phyloP scores from a whole-genome alignment of 2,113 vertebrate genomes.

The Pseudorhombus dupliciocellatus region DNA sequence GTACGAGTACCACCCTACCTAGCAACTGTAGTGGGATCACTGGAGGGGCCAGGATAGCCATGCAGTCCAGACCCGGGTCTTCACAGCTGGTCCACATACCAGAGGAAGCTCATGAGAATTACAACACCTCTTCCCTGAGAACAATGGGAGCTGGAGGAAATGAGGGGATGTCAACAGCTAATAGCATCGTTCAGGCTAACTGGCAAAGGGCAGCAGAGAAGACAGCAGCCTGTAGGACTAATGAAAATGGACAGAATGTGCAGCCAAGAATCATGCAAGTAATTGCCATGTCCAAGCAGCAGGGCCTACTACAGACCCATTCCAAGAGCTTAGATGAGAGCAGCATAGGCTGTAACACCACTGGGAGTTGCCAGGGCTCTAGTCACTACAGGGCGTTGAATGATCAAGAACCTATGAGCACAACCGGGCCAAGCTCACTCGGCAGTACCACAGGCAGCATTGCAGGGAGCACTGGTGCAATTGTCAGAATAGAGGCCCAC shows the following conservation, averaged over 20 bases:
- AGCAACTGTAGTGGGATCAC: constrained; percentile 89
- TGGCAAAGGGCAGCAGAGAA: constrained; percentile 95
- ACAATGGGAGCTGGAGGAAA: constrained; percentile 54
- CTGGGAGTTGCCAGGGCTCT: constrained; percentile 86
- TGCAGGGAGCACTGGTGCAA: constrained; percentile 79
- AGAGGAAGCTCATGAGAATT: constrained; percentile 92
- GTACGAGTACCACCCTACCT: constrained; percentile 85
- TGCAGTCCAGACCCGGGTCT: constrained; percentile 94
- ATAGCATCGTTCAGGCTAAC: constrained; percentile 82
- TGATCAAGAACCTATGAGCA: constrained; percentile 85
- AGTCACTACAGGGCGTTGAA: constrained; percentile 87
- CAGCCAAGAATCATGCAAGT: constrained; percentile 96
- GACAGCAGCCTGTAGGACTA: constrained; percentile 84
- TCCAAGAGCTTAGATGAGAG: constrained; percentile 85
- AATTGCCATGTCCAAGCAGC: constrained; percentile 98
- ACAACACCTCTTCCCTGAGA: constrained; percentile 84
- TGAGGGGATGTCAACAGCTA: constrained; percentile 23
- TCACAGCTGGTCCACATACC: constrained; percentile 97
- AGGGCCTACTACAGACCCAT: constrained; percentile 92
- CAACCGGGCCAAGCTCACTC: constrained; percentile 56
- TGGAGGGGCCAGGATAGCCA: constrained; percentile 88
- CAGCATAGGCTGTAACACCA: constrained; percentile 63
- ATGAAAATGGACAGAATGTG: constrained; percentile 70
- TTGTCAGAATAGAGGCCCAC: constrained; percentile 94
- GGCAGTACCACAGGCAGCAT: constrained; percentile 66